phyloP scores from a whole-genome alignment of 2,797 vertebrate species.

The Leptatherina wallacei region DNA sequence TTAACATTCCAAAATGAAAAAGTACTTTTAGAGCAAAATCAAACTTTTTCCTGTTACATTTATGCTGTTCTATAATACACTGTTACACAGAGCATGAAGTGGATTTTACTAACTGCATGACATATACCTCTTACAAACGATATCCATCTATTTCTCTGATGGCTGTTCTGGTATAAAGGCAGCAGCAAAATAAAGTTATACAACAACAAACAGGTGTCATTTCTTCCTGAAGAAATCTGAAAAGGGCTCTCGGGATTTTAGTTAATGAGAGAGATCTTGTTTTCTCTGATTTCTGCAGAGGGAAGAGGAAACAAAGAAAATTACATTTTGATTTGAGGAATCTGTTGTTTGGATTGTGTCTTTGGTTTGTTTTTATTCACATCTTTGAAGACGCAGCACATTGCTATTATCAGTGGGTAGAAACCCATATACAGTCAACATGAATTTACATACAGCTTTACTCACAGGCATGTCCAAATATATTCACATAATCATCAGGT shows the following conservation, averaged over 20 bases:
- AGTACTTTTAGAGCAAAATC: slow-evolving; percentile 8
- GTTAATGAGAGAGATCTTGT: slow-evolving; percentile 25
- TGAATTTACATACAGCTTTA: not conserved
- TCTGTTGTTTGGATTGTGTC: slow-evolving; percentile 21
- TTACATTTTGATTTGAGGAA: slow-evolving; percentile 35
- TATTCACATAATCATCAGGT: slow-evolving; percentile 29
- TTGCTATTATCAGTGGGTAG: not conserved
- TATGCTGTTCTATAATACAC: slow-evolving; percentile 37
- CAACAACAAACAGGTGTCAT: slow-evolving; percentile 22
- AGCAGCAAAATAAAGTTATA: slow-evolving; percentile 42
- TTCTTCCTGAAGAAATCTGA: slow-evolving; percentile 35
- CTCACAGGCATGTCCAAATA: slow-evolving; percentile 11
- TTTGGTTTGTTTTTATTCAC: slow-evolving; percentile 46
- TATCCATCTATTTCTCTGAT: slow-evolving; percentile 37
- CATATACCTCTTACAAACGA: slow-evolving; percentile 58
- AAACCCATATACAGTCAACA: not conserved
- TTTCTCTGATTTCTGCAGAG: slow-evolving; percentile 6
- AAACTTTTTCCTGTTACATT: slow-evolving; percentile 23
- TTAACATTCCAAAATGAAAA: slow-evolving; percentile 19
- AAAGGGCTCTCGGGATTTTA: slow-evolving; percentile 21
- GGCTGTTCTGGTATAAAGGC: slow-evolving; percentile 45
- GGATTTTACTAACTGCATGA: slow-evolving; percentile 46
- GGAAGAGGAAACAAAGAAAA: slow-evolving; percentile 35
- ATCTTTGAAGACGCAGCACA: slow-evolving; percentile 5
- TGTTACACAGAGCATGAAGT: slow-evolving; percentile 21